Percentiles rank a stretch among this genome's conserved stretches.
These are phyloP conservation scores for Maccullochella peelii DNA, from an alignment of 2,113 vertebrate species.

Conservation along the genomic window DNA sequence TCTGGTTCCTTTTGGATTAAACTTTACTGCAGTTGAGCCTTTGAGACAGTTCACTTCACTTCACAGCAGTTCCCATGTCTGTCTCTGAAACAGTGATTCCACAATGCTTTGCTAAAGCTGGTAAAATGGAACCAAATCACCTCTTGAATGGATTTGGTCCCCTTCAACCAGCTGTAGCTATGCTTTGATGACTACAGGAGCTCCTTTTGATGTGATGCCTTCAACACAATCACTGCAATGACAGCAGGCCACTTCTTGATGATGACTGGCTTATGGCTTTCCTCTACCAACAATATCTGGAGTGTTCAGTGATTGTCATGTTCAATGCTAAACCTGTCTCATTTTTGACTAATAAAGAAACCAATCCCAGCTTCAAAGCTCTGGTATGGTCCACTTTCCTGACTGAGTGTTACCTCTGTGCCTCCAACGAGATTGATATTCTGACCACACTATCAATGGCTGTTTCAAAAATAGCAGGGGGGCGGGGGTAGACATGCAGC, in stretches of 20 bases:
- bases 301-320: constrained; percentile 55
- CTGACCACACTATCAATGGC: constrained; percentile 61
- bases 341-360: constrained; percentile 73
- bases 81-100: constrained; percentile 61
- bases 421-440: constrained; percentile 64
- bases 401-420: constrained; percentile 58
- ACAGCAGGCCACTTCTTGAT: constrained; percentile 28
- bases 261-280: constrained; percentile 40
- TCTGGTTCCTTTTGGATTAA: constrained; percentile 4
- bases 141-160: constrained; percentile 99
- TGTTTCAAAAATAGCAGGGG: constrained; percentile 75
- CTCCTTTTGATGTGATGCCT: constrained; percentile 36
- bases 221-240: constrained; percentile 52
- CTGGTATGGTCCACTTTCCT: constrained; percentile 72
- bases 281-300: constrained; percentile 33
- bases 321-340: constrained; percentile 54
- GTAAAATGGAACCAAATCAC: constrained; percentile 99
- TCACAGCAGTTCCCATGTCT: constrained; percentile 16
- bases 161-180: constrained; percentile 99
- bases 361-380: constrained; percentile 45
- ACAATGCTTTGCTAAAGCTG: constrained; percentile 99
- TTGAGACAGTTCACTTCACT: neutral
- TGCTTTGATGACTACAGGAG: constrained; percentile 92
- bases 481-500: constrained; percentile 37
- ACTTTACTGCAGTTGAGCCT: neutral